Evolutionary conservation across 2,888 invertebrate genomes (phyloP), one percentile per base, ranked within the genome.

Genomic region (Frankliniella intonsa): DNA sequence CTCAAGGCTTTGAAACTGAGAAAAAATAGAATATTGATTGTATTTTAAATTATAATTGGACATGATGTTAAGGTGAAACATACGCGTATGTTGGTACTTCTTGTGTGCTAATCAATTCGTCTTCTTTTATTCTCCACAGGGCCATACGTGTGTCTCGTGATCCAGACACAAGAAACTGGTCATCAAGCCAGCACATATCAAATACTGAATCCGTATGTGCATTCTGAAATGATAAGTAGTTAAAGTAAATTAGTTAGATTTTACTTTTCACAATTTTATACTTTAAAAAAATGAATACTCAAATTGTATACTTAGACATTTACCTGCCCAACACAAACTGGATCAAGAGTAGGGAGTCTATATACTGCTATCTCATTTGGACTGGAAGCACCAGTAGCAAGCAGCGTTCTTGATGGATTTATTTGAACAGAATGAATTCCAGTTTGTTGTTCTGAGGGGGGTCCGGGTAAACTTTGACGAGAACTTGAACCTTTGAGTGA

Each of bases 101-200:
- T 65, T 89, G 88, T 81, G 88, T 89, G 83, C 87, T 87, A 8
- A 87, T 87, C 50, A 87, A 85, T 83, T 88, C 88, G 81, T 87
- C 87, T 81, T 90, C 94, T 81, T 87, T 85, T 55, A 97, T 93
- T 83, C 93, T 91, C 98, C 98, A 98, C 83, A 98, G 89, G 38
- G 96, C 95, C 90, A 98, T 91, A 87, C 93, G 94, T 7, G 96
- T 95, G 88, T 98, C 98, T 82, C 97, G 92, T 0, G 97, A 97
- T 17, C 97, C 97, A 10, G 97, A 96, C 83, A 98, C 97, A 82
- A 98, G 89, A 90, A 96, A 97, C 88, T 97, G 94, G 88, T 98
- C 98, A 88, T 98, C 98, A 84, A 98, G 88, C 98, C 98, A 98
- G 84, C 95, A 95, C 92, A 97, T 93, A 87, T 98, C 98, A 88